Conservation (phyloP, 2,113 vertebrate species). For the Seriola quinqueradiata region DNA sequence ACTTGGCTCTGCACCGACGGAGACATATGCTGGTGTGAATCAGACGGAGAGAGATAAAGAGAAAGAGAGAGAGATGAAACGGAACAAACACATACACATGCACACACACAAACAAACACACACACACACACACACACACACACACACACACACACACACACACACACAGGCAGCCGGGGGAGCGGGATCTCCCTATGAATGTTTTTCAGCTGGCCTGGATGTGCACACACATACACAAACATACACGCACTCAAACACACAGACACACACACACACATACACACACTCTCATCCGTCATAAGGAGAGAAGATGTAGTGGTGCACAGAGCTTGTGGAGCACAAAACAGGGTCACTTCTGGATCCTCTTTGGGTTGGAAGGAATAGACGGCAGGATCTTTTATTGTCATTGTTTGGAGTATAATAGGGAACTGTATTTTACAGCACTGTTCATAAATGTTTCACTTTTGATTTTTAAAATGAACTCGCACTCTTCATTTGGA, state of each 20-base stretch:
- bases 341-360: slow-evolving; percentile 84
- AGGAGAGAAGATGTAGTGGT: slow-evolving; percentile 76
- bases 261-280: slow-evolving; percentile 7
- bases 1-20: slow-evolving; percentile 97
- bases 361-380: slow-evolving; percentile 74
- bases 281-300: slow-evolving; percentile 54
- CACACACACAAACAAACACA: slow-evolving; percentile 25
- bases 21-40: slow-evolving; percentile 98
- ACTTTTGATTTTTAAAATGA: slow-evolving; percentile 73
- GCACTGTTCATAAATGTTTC: slow-evolving; percentile 82
- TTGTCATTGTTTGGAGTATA: slow-evolving; percentile 65
- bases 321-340: slow-evolving; percentile 75
- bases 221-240: slow-evolving; percentile 7
- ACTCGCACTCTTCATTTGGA: slow-evolving; percentile 76
- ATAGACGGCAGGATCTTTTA: slow-evolving; percentile 69
- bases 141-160: slow-evolving; percentile 9
- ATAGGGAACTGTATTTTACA: slow-evolving; percentile 76
- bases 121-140: slow-evolving; percentile 11
- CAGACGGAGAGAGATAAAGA: slow-evolving; percentile 75
- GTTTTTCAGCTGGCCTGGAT: slow-evolving; percentile 82
- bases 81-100: slow-evolving; percentile 10
- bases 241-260: neutral
- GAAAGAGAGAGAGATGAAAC: slow-evolving; percentile 23
- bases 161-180: slow-evolving; percentile 64
- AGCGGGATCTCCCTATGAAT: slow-evolving; percentile 82